Evolutionary conservation across 1,140 invertebrate species (phyloP).

Genomic region (Hyles vespertilio): DNA sequence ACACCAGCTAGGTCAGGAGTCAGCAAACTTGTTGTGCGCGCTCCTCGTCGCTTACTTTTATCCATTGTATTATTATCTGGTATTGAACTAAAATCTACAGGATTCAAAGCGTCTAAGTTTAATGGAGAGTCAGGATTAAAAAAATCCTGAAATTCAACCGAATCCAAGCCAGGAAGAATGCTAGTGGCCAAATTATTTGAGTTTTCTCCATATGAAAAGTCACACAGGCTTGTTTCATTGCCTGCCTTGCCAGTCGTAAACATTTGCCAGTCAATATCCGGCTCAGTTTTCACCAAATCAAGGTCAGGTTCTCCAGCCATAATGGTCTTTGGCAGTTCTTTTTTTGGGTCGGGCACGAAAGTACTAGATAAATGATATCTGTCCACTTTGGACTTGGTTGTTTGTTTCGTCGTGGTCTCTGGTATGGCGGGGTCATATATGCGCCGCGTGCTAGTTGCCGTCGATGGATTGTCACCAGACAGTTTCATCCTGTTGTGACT

Average conservation of each 20-base stretch:
- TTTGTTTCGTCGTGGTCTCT: slow-evolving; percentile 20
- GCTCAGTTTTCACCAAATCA: slow-evolving; percentile 48
- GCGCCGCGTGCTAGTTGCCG: slow-evolving; percentile 22
- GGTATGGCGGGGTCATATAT: slow-evolving; percentile 41
- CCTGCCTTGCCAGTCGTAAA: slow-evolving; percentile 20
- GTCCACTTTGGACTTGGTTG: slow-evolving; percentile 23
- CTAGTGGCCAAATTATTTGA: slow-evolving; percentile 28
- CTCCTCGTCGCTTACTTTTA: slow-evolving; percentile 32
- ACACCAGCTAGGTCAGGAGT: slow-evolving; percentile 21
- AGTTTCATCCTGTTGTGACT: slow-evolving; percentile 52
- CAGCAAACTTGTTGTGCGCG: slow-evolving; percentile 33
- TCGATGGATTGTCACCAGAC: slow-evolving; percentile 23
- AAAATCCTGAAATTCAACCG: slow-evolving; percentile 45
- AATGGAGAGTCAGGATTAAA: slow-evolving; percentile 36
- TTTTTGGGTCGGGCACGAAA: slow-evolving; percentile 24
- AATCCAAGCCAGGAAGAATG: slow-evolving; percentile 37
- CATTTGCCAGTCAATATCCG: slow-evolving; percentile 46
- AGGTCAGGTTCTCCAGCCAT: slow-evolving; percentile 41
- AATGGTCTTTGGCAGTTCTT: slow-evolving; percentile 32
- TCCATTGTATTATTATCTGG: slow-evolving; percentile 26
- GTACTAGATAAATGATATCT: slow-evolving; percentile 22
- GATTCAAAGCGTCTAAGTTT: slow-evolving; percentile 34
- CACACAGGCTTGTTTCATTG: slow-evolving; percentile 39
- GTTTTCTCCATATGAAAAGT: slow-evolving; percentile 47
- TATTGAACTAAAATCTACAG: slow-evolving; percentile 21